phyloP scores from a whole-genome alignment of 2,797 vertebrate species.

The Phoxinus dragarum region DNA sequence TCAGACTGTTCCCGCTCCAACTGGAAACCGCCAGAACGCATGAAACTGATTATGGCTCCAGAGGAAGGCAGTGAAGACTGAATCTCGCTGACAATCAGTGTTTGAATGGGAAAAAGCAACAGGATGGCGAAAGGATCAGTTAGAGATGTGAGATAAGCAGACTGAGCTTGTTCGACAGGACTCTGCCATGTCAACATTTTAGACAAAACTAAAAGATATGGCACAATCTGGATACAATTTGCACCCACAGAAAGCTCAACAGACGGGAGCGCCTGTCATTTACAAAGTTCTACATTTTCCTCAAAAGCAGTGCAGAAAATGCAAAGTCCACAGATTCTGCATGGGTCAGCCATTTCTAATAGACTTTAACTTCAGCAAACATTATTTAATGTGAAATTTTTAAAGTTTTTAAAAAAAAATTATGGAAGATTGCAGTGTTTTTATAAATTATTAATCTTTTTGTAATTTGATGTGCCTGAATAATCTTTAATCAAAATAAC shows the following conservation, averaged over 20 bases:
- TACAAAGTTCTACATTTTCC: background rate
- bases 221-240: background rate
- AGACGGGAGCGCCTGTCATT: background rate
- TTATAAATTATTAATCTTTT: too few relatives aligned
- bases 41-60: constrained; percentile 26
- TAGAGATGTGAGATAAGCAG: background rate
- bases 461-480: too few relatives aligned
- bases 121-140: constrained; percentile 28
- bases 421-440: too few relatives aligned
- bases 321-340: background rate
- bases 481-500: background rate
- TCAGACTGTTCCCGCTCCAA: constrained; percentile 9
- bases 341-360: background rate
- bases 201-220: background rate
- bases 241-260: background rate
- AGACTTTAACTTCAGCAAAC: background rate
- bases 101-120: constrained; percentile 29
- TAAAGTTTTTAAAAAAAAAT: too few relatives aligned
- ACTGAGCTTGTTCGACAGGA: constrained; percentile 12
- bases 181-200: constrained; percentile 15
- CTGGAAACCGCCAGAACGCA: constrained; percentile 29
- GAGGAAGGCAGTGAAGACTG: constrained; percentile 21
- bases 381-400: background rate
- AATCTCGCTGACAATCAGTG: constrained; percentile 20
- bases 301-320: background rate